These are phyloP conservation scores for Ommatoiulus sabulosus DNA, from an alignment of 2,888 invertebrate species.

Conservation along the genomic window DNA sequence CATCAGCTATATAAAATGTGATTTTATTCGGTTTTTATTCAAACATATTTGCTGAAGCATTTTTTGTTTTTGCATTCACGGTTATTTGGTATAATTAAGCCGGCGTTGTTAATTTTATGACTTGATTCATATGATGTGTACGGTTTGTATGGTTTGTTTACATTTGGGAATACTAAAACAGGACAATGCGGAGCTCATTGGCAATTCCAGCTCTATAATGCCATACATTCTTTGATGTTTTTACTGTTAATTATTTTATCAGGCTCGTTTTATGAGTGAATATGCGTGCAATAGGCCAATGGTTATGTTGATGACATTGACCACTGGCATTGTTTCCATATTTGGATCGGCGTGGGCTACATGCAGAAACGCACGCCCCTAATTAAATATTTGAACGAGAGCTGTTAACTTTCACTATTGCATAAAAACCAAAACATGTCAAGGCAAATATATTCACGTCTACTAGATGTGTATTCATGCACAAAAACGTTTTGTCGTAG, in stretches of 20 bases:
- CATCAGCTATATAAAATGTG: not conserved
- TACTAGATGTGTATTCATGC: not conserved
- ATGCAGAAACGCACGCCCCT: not conserved
- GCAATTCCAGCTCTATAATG: not conserved
- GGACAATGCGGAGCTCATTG: not conserved
- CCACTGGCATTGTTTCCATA: constrained; percentile 5
- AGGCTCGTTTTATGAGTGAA: not conserved
- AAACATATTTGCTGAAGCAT: not conserved
- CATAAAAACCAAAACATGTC: not conserved
- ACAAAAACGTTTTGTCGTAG: not conserved
- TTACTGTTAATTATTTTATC: not conserved
- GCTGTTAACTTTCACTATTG: not conserved
- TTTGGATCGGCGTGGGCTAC: not conserved
- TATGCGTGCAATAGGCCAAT: not conserved
- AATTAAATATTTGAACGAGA: constrained; percentile 31
- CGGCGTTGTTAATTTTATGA: constrained; percentile 6
- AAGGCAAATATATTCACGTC: not conserved
- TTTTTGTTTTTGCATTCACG: not conserved
- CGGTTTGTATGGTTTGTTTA: not conserved
- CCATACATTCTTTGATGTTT: constrained; percentile 10
- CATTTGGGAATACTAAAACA: not conserved
- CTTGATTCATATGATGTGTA: not conserved
- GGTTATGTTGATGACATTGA: constrained; percentile 1
- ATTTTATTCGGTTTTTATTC: not conserved
- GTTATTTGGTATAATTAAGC: not conserved